These are phyloP conservation scores for Andinoacara biseriatus DNA, from an alignment of 2,113 vertebrate species.

Conservation along the genomic window DNA sequence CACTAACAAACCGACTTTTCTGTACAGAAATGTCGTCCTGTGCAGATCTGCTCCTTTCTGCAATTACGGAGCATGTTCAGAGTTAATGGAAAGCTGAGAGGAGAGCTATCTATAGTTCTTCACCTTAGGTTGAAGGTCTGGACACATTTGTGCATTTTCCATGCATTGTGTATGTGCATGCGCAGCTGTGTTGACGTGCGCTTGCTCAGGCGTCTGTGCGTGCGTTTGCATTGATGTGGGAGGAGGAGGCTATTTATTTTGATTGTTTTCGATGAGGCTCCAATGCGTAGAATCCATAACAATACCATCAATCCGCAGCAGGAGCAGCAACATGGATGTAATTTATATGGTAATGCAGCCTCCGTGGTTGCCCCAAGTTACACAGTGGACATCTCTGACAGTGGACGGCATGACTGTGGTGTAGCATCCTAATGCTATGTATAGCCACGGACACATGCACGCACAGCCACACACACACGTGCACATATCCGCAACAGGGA, in stretches of 20 bases:
- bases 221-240: conserved; percentile 61
- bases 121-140: conserved; percentile 45
- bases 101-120: conserved; percentile 39
- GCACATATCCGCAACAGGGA: conserved; percentile 23
- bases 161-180: not conserved
- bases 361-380: conserved; percentile 63
- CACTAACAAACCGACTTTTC: conserved; percentile 5
- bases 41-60: conserved; percentile 45
- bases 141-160: not conserved
- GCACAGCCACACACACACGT: not conserved
- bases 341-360: conserved; percentile 84
- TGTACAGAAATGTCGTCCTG: not conserved
- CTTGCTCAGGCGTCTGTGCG: not conserved
- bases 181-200: conserved; percentile 8
- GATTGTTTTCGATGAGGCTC: conserved; percentile 76
- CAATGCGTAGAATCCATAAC: conserved; percentile 75
- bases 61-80: conserved; percentile 43
- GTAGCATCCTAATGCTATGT: conserved; percentile 66
- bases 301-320: conserved; percentile 78
- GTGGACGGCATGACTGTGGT: conserved; percentile 61
- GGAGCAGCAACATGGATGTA: conserved; percentile 77
- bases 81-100: conserved; percentile 46
- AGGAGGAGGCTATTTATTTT: conserved; percentile 74
- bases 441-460: conserved; percentile 18
- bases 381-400: conserved; percentile 69